Evolutionary conservation across 2,113 vertebrate species (phyloP).

Genomic region (Odocoileus virginianus): DNA sequence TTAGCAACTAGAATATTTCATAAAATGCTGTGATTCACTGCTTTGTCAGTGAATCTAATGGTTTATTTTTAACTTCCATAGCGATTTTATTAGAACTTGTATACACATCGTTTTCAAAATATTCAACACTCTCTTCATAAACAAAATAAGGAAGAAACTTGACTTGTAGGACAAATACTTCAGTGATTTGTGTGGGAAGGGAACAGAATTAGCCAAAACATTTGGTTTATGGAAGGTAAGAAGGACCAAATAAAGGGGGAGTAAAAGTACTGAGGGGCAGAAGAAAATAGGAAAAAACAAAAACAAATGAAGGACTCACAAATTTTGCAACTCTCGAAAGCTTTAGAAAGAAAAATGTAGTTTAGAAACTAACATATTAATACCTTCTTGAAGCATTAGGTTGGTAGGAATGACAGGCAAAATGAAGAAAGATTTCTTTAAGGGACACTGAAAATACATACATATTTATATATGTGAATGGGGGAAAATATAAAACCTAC

Average conservation of each 20-base stretch:
- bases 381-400: neutral
- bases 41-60: neutral
- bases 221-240: neutral
- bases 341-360: neutral
- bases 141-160: neutral
- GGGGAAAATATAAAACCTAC: neutral
- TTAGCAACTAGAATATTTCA: neutral
- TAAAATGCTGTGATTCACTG: neutral
- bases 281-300: neutral
- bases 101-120: neutral
- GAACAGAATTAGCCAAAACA: neutral
- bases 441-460: neutral
- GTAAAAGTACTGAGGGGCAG: neutral
- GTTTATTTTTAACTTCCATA: neutral
- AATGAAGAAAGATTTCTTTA: neutral
- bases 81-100: neutral
- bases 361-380: neutral
- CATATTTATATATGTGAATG: neutral
- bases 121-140: neutral
- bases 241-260: neutral
- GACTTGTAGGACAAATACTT: neutral
- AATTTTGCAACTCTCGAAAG: neutral
- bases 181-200: neutral
- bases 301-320: neutral
- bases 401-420: neutral